Conservation (phyloP, 2,113 vertebrate species). For the Pycnonotus jocosus region DNA sequence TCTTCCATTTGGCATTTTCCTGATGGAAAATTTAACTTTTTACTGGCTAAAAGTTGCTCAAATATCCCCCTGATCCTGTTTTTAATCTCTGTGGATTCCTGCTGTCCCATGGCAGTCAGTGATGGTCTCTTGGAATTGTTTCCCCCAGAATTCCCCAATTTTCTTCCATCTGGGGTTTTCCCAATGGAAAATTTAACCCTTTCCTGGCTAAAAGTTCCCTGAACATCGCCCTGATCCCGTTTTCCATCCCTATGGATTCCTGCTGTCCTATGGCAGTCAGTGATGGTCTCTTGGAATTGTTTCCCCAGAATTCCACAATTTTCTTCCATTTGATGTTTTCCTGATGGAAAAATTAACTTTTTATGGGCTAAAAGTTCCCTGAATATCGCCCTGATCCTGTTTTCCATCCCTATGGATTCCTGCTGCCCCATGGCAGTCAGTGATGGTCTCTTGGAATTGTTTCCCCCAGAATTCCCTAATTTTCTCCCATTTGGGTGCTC, state of each 20-base stretch:
- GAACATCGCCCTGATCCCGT: no score
- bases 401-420: neutral
- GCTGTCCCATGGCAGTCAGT: neutral
- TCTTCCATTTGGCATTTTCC: no score
- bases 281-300: no score
- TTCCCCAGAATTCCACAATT: no score
- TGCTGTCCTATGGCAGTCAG: no score
- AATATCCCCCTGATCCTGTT: no score
- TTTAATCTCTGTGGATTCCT: neutral
- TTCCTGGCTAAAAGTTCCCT: no score
- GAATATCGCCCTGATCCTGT: neutral
- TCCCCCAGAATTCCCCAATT: neutral
- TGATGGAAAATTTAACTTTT: no score
- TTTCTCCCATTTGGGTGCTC: slow-evolving; percentile 17
- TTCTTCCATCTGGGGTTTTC: slow-evolving; percentile 25
- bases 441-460: neutral
- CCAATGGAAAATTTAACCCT: no score
- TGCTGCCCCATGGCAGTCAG: neutral
- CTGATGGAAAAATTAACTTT: no score
- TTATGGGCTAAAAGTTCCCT: neutral
- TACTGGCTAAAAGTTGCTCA: no score
- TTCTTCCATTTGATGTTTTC: neutral
- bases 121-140: neutral
- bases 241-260: no score
- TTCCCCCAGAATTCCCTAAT: neutral